A percentile compares a stretch with the other conserved stretches of the same genome.
These are phyloP conservation scores for Rissa tridactyla DNA, from an alignment of 2,113 vertebrate genomes.

Conservation along the genomic window DNA sequence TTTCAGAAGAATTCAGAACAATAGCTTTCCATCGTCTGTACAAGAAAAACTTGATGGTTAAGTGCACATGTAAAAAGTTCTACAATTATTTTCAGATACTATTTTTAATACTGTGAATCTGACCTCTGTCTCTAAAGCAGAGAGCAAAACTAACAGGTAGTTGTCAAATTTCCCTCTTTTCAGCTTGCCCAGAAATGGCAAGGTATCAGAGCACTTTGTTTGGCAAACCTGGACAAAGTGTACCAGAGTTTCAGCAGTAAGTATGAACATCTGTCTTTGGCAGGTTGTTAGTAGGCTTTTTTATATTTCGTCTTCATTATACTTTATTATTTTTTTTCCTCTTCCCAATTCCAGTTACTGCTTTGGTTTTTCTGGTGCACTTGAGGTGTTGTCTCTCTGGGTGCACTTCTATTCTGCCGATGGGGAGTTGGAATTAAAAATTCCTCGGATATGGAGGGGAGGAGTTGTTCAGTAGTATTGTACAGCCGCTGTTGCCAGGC, in stretches of 20 bases:
- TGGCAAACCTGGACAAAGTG: constrained; percentile 47
- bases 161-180: not conserved
- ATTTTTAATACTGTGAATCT: not conserved
- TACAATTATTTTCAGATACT: not conserved
- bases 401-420: not conserved
- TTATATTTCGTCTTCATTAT: not conserved
- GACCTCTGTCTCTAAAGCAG: not conserved
- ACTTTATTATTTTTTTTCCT: not conserved
- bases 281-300: not conserved
- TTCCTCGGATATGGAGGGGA: constrained; percentile 28
- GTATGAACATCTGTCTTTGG: constrained; percentile 33
- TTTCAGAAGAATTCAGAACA: not conserved
- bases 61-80: not conserved
- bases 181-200: constrained; percentile 35
- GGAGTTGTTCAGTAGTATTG: constrained; percentile 46
- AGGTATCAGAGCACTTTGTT: constrained; percentile 42
- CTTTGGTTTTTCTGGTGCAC: not conserved
- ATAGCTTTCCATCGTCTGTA: not conserved
- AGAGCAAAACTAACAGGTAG: not conserved
- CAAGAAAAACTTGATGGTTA: not conserved
- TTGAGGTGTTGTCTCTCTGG: not conserved
- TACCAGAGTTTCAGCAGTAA: constrained; percentile 2
- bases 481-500: constrained; percentile 63
- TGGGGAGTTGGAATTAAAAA: constrained; percentile 50
- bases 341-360: not conserved